These are phyloP conservation scores for Cercopithecus diana DNA, from an alignment of 2,797 vertebrate genomes.

Conservation along the genomic window DNA sequence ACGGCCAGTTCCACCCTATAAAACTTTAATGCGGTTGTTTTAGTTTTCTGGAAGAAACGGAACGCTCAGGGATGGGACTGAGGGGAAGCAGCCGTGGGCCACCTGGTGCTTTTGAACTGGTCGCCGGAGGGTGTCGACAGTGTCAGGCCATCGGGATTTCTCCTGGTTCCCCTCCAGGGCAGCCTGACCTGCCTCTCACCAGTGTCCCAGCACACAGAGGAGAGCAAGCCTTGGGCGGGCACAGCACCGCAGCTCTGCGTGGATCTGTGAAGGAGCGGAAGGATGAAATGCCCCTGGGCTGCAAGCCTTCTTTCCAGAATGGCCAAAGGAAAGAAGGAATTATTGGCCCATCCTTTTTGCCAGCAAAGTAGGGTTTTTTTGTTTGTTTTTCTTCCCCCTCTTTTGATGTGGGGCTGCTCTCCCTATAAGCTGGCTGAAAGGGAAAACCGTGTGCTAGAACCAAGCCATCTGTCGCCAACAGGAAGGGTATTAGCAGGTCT, in stretches of 20 bases:
- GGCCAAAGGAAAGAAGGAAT: not conserved
- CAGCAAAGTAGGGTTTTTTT: not conserved
- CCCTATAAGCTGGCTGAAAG: not conserved
- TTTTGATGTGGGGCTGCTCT: not conserved
- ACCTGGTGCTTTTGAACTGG: not conserved
- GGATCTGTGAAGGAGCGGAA: accelerated
- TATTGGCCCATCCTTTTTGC: not conserved
- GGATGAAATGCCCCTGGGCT: not conserved
- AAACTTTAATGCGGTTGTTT: not conserved
- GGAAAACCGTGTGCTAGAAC: not conserved
- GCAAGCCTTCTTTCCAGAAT: not conserved
- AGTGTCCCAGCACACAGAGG: not conserved
- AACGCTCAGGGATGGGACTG: not conserved
- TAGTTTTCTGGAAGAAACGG: conserved; percentile 34
- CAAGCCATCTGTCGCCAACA: not conserved
- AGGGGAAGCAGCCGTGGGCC: not conserved
- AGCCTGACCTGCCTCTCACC: not conserved
- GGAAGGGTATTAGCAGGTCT: not conserved
- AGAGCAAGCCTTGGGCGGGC: not conserved
- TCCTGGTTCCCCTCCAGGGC: not conserved
- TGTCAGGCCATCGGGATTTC: not conserved
- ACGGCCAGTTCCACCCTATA: not conserved
- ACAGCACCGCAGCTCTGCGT: accelerated
- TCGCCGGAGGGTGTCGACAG: not conserved
- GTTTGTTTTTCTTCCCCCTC: not conserved